Evolutionary conservation across 2,113 vertebrate species (phyloP), one percentile per base, ranked within the genome.

Genomic region (Myotis yumanensis): DNA sequence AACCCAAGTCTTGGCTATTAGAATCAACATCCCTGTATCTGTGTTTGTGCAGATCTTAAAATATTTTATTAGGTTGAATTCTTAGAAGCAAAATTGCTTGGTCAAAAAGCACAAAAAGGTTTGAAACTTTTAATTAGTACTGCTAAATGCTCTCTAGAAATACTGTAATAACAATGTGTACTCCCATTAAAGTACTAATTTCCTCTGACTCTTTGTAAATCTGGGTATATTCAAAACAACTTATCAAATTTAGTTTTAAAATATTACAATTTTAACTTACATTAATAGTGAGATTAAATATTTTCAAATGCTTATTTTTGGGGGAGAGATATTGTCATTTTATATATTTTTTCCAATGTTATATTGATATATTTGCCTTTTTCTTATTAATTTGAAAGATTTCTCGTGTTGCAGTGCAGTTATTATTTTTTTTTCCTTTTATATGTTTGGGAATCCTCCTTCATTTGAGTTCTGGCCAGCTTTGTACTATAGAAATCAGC

Each of bases 81-180:
- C n/a, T 7, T 94, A 94, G 54, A 89, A 86, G 40, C 79, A 17
- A 93, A 94, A 82, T 85, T 91, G 18, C n/a, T 80, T 92, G 80
- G 14, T 77, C 52, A 96, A 73, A 94, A 30, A 48, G 7, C 5
- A 82, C 48, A 18, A 91, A 76, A 32, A 76, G 18, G 43, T 71
- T 83, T 73, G 32, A 92, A 90, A 40, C 11, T 81, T 92, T 82
- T 81, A 91, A n/a, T 84, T 64, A 72, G 12, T 59, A 48, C 46
- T 87, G 25, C 28, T 52, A 90, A 73, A 37, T 54, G 11, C 2
- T 4, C 30, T 89, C 18, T 68, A 73, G 35, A 96, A 85, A 86
- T 93, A 73, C 37, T 37, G 20, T 46, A 86, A 62, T 88, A 75
- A n/a, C 30, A 79, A 20, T 46, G 4, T 76, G 7, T 59, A 69